Percentiles rank a stretch among this genome's conserved stretches.
Conservation (phyloP, 2,113 vertebrate genomes). For the Stigmatopora nigra region DNA sequence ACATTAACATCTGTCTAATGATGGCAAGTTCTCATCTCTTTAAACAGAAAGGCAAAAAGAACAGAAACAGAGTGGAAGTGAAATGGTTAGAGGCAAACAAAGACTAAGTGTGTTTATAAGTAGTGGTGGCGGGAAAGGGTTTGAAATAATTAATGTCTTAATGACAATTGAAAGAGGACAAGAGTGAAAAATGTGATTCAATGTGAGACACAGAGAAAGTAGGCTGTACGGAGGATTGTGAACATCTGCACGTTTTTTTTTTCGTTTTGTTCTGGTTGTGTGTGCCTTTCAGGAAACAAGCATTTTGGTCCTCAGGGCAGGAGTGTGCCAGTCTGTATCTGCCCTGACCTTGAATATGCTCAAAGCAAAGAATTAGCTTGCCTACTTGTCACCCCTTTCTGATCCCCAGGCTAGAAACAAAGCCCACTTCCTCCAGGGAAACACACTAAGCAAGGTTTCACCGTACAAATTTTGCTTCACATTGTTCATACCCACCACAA, state of each 20-base stretch:
- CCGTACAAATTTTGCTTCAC: constrained; percentile 18
- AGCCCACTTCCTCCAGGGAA: constrained; percentile 14
- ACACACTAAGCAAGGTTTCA: constrained; percentile 17
- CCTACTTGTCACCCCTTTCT: neutral
- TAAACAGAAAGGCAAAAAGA: constrained; percentile 20
- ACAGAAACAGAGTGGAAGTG: constrained; percentile 6
- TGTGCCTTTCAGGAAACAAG: constrained; percentile 2
- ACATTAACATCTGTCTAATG: constrained; percentile 31
- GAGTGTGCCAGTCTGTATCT: constrained; percentile 10
- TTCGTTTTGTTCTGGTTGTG: constrained; percentile 3
- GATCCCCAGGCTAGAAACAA: neutral
- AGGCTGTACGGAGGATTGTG: neutral
- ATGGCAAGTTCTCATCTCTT: constrained; percentile 18
- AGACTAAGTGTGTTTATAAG: constrained; percentile 5
- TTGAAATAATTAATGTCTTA: constrained; percentile 3
- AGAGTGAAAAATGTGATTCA: constrained; percentile 2
- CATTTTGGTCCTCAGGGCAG: constrained; percentile 4
- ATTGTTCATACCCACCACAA: constrained; percentile 1
- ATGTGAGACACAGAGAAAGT: neutral
- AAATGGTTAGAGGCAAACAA: constrained; percentile 11
- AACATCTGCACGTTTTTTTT: neutral
- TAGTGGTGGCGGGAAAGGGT: neutral
- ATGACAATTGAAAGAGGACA: neutral
- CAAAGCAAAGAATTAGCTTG: constrained; percentile 4
- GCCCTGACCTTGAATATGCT: constrained; percentile 34